Conservation (phyloP, 2,113 vertebrate genomes). For the Trachemys scripta region DNA sequence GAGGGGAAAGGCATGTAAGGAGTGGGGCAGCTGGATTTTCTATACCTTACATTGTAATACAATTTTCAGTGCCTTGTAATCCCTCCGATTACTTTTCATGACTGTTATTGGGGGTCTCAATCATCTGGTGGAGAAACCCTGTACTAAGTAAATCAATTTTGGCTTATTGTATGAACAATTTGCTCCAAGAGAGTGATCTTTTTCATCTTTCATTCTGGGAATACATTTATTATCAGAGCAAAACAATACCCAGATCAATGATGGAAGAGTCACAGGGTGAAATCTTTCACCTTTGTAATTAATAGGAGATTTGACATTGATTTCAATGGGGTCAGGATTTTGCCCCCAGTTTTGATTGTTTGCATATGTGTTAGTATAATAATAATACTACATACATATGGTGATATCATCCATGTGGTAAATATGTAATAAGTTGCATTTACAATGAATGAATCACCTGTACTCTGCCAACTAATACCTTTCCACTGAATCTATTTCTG, state of each 20-base stretch:
- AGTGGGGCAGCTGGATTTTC: neutral
- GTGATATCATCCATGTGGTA: neutral
- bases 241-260: neutral
- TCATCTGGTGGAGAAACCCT: neutral
- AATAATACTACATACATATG: neutral
- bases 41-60: constrained; percentile 18
- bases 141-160: neutral
- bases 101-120: neutral
- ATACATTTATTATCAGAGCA: neutral
- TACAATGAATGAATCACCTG: neutral
- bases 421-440: neutral
- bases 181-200: neutral
- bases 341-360: neutral
- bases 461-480: neutral
- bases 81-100: constrained; percentile 20
- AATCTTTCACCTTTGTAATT: neutral
- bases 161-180: neutral
- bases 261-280: neutral
- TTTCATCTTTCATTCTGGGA: neutral
- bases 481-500: neutral
- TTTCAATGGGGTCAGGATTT: neutral
- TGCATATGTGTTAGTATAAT: neutral
- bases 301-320: neutral
- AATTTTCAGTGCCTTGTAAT: constrained; percentile 16
- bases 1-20: neutral